Evolutionary conservation across 2,113 vertebrate species (phyloP), one percentile per base, ranked within the genome.

Genomic region (Grantiella picta): DNA sequence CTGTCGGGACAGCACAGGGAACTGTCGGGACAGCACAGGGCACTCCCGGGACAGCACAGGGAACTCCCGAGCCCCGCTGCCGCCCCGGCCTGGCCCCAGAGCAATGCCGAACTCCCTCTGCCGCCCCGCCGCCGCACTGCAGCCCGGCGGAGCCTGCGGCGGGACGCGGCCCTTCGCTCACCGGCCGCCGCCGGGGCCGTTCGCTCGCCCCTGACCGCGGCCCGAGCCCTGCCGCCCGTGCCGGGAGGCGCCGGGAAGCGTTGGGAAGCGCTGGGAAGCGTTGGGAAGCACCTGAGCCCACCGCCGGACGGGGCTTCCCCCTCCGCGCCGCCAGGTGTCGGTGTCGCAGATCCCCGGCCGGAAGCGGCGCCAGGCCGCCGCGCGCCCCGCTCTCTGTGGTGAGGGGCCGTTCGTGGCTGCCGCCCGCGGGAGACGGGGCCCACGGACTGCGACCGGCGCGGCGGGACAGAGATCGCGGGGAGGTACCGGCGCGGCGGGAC

Each of bases 31-130:
- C 0, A 22, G 18, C n/a, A 15, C 14, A 24, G 38, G 36, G 16
- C 8, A 53, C 0, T 10, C 2, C 31, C 2, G 3, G 16, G 11
- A 33, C 0, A 25, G 7, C 52, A n/a, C 50, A 40, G 36, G 8
- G 36, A 8, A 38, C 38, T 38, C 4, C 38, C 38, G 38, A 38
- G 9, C 38, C 38, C 38, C 38, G 38, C 38, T 38, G 8, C 44
- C 16, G 44, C 44, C 44, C 44, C 44, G 44, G 15, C 28, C 12
- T 18, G 18, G 38, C 10, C 40, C 33, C 21, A 10, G 6, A 7
- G 15, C 40, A 25, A 28, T 5, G n/a, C 42, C 21, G 28, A 7
- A 8, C 44, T 20, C 57, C 45, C 42, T 57, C 78, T 18, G 42
- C 49, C 24, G 24, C 24, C 10, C 59, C 29, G 35, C 35, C 35